phyloP scores from a whole-genome alignment of 2,113 vertebrate genomes.

The Albula goreensis region DNA sequence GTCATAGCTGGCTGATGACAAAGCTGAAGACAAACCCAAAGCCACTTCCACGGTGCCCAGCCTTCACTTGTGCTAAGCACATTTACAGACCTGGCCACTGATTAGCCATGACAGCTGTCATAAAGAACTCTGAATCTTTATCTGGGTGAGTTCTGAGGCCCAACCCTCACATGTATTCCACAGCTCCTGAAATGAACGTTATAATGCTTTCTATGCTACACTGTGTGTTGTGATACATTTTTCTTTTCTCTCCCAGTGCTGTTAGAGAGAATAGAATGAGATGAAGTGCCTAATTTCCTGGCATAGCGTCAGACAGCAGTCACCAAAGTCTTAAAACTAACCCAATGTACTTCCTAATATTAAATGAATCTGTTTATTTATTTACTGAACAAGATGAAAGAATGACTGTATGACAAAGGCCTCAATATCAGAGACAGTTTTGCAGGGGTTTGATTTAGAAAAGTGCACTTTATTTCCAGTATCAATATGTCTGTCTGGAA shows the following conservation, averaged over 20 bases:
- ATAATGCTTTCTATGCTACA: neutral
- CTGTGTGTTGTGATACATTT: neutral
- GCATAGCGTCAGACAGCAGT: neutral
- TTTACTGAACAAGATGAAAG: constrained; percentile 5
- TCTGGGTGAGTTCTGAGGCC: neutral
- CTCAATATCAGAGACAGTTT: constrained; percentile 45
- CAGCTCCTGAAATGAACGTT: neutral
- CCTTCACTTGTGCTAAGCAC: too few relatives aligned
- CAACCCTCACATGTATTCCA: neutral
- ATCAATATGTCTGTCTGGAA: constrained; percentile 51
- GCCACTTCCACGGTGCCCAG: too few relatives aligned
- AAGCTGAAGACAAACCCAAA: too few relatives aligned
- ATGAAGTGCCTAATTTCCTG: neutral
- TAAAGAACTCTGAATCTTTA: too few relatives aligned
- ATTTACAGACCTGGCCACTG: too few relatives aligned
- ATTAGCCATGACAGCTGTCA: too few relatives aligned
- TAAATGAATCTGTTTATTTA: neutral
- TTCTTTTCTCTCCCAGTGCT: neutral
- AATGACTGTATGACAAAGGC: constrained; percentile 29
- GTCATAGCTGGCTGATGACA: too few relatives aligned
- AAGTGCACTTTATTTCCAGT: constrained; percentile 51
- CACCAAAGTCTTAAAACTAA: neutral
- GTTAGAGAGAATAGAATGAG: neutral
- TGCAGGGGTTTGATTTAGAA: constrained; percentile 40
- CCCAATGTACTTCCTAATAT: neutral